Percentiles rank a stretch among this genome's conserved stretches.
phyloP scores from a whole-genome alignment of 2,888 invertebrate species.

The Tetropium fuscum region DNA sequence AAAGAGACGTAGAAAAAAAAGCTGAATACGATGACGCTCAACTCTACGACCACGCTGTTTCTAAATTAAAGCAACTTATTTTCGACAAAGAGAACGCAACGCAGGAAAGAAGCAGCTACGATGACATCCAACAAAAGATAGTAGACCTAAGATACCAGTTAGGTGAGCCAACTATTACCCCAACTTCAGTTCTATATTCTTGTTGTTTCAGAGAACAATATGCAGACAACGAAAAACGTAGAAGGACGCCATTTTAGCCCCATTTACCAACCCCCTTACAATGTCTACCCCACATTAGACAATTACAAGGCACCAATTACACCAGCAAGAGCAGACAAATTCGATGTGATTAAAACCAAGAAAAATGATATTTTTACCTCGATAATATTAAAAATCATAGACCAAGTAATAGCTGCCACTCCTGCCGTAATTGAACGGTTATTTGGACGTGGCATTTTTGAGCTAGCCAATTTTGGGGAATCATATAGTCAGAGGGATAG shows the following conservation, averaged over 20 bases:
- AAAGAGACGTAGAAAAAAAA: not conserved
- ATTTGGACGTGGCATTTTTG: constrained; percentile 49
- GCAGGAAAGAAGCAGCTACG: constrained; percentile 13
- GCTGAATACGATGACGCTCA: not conserved
- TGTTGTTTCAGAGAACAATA: constrained; percentile 26
- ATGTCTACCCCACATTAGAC: not conserved
- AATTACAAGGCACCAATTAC: not conserved
- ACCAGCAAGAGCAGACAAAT: constrained; percentile 4
- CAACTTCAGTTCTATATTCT: constrained; percentile 4
- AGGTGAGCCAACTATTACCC: constrained; percentile 50
- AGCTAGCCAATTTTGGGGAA: constrained; percentile 34
- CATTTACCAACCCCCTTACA: not conserved
- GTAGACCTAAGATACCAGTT: constrained; percentile 56
- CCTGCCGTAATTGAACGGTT: constrained; percentile 54
- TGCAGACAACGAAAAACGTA: not conserved
- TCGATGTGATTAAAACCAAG: constrained; percentile 18
- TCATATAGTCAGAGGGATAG: constrained; percentile 36
- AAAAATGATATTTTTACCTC: constrained; percentile 39
- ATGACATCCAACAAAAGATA: constrained; percentile 49
- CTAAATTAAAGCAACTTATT: constrained; percentile 25
- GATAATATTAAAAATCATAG: constrained; percentile 56
- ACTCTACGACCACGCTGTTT: constrained; percentile 27
- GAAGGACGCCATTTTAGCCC: not conserved
- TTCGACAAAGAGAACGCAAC: constrained; percentile 14
- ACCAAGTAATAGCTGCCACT: constrained; percentile 55